Percentiles rank a stretch among this genome's conserved stretches.
These are phyloP conservation scores for Caenorhabditis macrosperma DNA, from an alignment of 2,888 invertebrate species.

Conservation along the genomic window DNA sequence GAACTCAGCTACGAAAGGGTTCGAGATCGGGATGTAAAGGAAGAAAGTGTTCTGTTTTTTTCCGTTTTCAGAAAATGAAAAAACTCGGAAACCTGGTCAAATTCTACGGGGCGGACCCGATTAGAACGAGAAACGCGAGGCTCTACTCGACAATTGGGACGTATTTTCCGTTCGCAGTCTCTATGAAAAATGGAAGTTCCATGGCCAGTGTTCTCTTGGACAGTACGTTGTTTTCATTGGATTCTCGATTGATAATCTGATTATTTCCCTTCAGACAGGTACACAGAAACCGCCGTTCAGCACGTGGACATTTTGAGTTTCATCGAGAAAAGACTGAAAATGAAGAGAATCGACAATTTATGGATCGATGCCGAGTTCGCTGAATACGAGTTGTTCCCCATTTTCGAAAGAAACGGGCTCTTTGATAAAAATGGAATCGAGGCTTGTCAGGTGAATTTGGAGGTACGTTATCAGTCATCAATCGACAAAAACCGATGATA, in stretches of 20 bases:
- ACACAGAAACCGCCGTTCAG: neutral
- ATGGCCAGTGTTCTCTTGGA: neutral
- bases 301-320: neutral
- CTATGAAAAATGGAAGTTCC: neutral
- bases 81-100: constrained; percentile 21
- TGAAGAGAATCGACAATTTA: constrained; percentile 18
- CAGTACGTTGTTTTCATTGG: neutral
- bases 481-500: neutral
- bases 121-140: neutral
- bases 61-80: constrained; percentile 21
- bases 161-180: constrained; percentile 14
- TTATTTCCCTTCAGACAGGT: neutral
- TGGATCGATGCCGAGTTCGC: constrained; percentile 30
- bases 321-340: neutral
- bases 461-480: neutral
- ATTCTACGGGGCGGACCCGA: constrained; percentile 40
- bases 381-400: constrained; percentile 36
- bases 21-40: too few species aligned
- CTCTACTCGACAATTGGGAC: neutral
- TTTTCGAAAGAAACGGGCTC: constrained; percentile 31
- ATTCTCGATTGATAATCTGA: neutral
- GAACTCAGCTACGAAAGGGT: neutral
- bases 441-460: constrained; percentile 17
- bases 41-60: too few species aligned
- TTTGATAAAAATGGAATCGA: constrained; percentile 26